Base-by-base conservation (phyloP, 2,888 invertebrate genomes). In the Caenorhabditis sp. region DNA sequence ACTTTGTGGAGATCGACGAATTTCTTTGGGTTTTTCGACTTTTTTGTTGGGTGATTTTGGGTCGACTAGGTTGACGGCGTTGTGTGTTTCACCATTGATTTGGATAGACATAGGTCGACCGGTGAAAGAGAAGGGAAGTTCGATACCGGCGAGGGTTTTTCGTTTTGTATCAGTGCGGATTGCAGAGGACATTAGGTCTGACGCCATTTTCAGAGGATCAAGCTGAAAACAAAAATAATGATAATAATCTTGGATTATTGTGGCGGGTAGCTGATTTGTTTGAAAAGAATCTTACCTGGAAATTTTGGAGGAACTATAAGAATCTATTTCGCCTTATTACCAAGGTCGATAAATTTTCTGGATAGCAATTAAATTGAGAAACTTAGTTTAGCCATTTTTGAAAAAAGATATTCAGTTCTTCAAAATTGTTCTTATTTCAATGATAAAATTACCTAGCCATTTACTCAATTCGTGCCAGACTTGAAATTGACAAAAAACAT, bases 191-290 rank as follows among this genome's bases (percentile, higher is more conserved):
- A 78, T 76, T 49, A 78, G 43, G 56, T 73, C 76, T 4, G 70
- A 67, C n/a, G 73, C 76, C 17, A 78, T 65, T 56, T 63, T 53
- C 8, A 78, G 63, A 23, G 78, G 78, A 63, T 78, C 78, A 49
- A 78, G 52, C 78, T 78, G 60, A 58, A 70, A n/a, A 50, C 4
- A 50, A 50, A 20, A 50, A 21, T 50, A 31, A 31, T 31, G 31
- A 7, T 7, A 31, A 31, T 7, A 31, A 31, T 7, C 31, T n/a
- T n/a, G n/a, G n/a, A n/a, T n/a, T n/a, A n/a, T n/a, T n/a, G n/a
- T n/a, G n/a, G n/a, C n/a, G n/a, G n/a, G n/a, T n/a, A n/a, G n/a
- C 43, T 8, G 14, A 43, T 12, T 43, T 43, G 8, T 43, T 43
- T 43, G 43, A 43, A 43, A 43, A 12, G 8, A n/a, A n/a, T n/a